Conservation (phyloP, 2,888 invertebrate species). For the Thyatira batis region DNA sequence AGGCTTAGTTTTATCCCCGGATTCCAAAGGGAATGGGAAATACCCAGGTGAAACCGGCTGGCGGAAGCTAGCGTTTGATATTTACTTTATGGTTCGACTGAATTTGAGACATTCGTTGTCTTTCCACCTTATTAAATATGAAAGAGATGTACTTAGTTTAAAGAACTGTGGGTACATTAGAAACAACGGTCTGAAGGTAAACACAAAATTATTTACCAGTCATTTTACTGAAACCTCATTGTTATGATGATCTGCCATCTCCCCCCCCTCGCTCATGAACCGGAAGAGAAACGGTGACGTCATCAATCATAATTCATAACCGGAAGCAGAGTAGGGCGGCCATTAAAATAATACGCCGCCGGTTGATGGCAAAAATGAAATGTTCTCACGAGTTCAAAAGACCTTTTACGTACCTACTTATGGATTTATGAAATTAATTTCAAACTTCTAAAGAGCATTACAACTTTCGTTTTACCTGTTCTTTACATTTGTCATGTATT, state of each 20-base stretch:
- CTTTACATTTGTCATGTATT: too few relatives aligned
- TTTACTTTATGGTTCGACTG: too few relatives aligned
- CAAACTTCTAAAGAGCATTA: background rate
- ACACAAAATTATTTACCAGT: background rate
- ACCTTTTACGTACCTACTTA: background rate
- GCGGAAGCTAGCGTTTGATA: too few relatives aligned
- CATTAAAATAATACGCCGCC: conserved; percentile 16
- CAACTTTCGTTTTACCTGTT: background rate
- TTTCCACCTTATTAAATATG: too few relatives aligned
- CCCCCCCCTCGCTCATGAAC: background rate
- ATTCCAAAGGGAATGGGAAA: too few relatives aligned
- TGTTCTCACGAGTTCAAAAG: background rate
- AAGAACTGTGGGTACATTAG: too few relatives aligned
- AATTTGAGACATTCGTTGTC: too few relatives aligned
- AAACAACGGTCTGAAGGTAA: too few relatives aligned
- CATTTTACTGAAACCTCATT: background rate
- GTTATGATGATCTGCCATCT: background rate
- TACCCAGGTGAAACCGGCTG: too few relatives aligned
- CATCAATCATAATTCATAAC: conserved; percentile 24
- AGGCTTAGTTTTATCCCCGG: too few relatives aligned
- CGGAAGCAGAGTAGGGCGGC: conserved; percentile 17
- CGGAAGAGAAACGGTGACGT: conserved; percentile 23
- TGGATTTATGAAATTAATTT: background rate
- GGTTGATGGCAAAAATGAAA: background rate
- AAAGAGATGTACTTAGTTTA: too few relatives aligned